Conservation (phyloP, 1,140 invertebrate species). For the Drosophila setifemur region DNA sequence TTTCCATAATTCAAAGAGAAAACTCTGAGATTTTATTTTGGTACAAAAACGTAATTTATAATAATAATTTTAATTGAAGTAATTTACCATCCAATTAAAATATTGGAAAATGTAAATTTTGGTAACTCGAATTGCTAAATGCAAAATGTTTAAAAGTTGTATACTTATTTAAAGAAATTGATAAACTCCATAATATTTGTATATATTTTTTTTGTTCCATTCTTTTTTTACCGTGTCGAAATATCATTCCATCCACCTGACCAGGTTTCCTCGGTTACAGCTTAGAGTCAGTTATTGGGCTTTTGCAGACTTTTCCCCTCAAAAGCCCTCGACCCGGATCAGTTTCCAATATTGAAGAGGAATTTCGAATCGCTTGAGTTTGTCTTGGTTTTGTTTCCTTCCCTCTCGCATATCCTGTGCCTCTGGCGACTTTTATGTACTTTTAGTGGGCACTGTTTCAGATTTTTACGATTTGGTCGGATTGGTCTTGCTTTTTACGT, state of each 20-base stretch:
- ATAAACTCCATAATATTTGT: too few species aligned
- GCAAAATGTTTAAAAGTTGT: too few species aligned
- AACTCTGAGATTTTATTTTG: too few species aligned
- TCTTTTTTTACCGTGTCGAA: background rate
- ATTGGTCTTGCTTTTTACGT: constrained; percentile 29
- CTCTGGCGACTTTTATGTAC: constrained; percentile 30
- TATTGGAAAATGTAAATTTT: too few species aligned
- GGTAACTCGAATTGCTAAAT: too few species aligned
- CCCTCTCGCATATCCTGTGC: background rate
- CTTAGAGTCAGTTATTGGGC: background rate
- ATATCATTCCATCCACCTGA: constrained; percentile 3
- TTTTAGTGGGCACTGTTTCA: constrained; percentile 12
- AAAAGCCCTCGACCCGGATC: background rate
- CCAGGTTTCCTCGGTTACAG: background rate
- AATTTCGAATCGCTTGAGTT: constrained; percentile 9
- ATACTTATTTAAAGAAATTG: too few species aligned
- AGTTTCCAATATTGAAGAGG: constrained; percentile 21
- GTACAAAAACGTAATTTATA: too few species aligned
- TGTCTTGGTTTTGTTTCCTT: background rate
- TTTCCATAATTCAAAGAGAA: too few species aligned
- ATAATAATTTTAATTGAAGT: too few species aligned
- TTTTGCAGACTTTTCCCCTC: background rate
- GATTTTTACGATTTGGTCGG: constrained; percentile 24
- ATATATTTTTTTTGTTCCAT: too few species aligned
- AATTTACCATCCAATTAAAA: too few species aligned